A percentile compares a stretch with the other conserved stretches of the same genome.
These are phyloP conservation scores for Nomia melanderi DNA, from an alignment of 1,140 invertebrate genomes.

Conservation along the genomic window DNA sequence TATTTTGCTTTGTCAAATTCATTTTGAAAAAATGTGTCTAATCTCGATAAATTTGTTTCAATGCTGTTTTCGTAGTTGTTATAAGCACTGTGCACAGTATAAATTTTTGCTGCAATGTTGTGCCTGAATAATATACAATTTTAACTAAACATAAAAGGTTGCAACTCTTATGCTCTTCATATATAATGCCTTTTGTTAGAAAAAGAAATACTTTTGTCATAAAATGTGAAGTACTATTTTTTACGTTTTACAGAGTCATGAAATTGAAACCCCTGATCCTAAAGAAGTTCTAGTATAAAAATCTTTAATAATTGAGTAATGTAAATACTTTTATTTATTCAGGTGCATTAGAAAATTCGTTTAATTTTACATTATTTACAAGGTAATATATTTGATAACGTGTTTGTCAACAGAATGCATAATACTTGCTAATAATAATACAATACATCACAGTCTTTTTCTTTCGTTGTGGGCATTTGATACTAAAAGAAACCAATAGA, in stretches of 20 bases:
- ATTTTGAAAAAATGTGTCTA: neutral
- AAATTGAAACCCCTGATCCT: slow-evolving; percentile 50
- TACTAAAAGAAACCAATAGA: slow-evolving; percentile 12
- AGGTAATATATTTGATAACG: slow-evolving; percentile 25
- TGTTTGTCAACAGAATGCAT: slow-evolving; percentile 10
- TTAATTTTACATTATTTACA: slow-evolving; percentile 13
- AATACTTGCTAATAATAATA: slow-evolving; percentile 19
- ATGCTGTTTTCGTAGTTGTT: neutral
- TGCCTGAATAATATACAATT: slow-evolving; percentile 18
- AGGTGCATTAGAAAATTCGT: slow-evolving; percentile 17
- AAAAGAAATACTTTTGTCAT: neutral
- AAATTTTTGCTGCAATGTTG: slow-evolving; percentile 19
- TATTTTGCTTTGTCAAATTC: neutral
- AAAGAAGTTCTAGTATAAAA: slow-evolving; percentile 37
- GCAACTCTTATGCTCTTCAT: neutral
- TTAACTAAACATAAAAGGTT: slow-evolving; percentile 17
- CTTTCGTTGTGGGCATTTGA: slow-evolving; percentile 36
- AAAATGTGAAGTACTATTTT: slow-evolving; percentile 6
- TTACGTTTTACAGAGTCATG: slow-evolving; percentile 7
- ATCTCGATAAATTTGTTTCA: neutral
- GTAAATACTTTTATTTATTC: slow-evolving; percentile 48
- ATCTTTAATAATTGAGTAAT: slow-evolving; percentile 2
- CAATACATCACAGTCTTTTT: slow-evolving; percentile 50
- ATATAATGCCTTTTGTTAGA: neutral
- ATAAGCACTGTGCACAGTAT: neutral